Percentiles rank a stretch among this genome's conserved stretches.
Evolutionary conservation across 2,797 vertebrate genomes (phyloP).

Genomic region (Synanceia verrucosa): DNA sequence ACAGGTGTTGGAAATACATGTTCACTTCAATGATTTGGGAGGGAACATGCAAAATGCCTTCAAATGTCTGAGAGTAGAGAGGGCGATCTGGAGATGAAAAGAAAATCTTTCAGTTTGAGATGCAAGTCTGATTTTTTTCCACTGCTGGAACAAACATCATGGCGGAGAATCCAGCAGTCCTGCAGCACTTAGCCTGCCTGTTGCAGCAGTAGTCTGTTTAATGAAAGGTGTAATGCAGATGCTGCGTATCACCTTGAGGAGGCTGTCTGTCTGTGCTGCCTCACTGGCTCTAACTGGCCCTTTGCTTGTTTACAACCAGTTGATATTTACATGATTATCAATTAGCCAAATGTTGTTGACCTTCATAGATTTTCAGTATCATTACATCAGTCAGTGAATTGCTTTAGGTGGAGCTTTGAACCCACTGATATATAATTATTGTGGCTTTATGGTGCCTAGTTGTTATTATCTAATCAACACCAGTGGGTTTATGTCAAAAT

Average conservation of each 20-base stretch:
- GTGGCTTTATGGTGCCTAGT: neutral
- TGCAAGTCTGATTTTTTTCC: constrained; percentile 5
- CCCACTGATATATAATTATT: neutral
- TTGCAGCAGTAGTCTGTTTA: neutral
- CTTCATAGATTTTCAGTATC: neutral
- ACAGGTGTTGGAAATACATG: constrained; percentile 36
- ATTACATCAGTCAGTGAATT: neutral
- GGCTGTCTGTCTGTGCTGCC: neutral
- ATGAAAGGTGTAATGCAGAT: neutral
- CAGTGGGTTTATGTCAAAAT: neutral
- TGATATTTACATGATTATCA: neutral
- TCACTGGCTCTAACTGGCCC: neutral
- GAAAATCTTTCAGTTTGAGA: constrained; percentile 6
- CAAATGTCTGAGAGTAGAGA: constrained; percentile 7
- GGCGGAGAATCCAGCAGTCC: neutral
- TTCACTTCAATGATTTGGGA: constrained; percentile 20
- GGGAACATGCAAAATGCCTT: constrained; percentile 11
- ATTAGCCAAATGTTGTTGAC: neutral
- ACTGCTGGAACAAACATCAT: neutral
- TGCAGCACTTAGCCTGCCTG: neutral
- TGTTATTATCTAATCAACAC: neutral
- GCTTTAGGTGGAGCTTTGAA: neutral
- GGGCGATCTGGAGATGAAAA: constrained; percentile 3
- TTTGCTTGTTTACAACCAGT: constrained; percentile 6
- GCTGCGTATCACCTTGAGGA: neutral